Conservation (phyloP, 1,140 invertebrate genomes). For the Drosophila biarmipes region DNA sequence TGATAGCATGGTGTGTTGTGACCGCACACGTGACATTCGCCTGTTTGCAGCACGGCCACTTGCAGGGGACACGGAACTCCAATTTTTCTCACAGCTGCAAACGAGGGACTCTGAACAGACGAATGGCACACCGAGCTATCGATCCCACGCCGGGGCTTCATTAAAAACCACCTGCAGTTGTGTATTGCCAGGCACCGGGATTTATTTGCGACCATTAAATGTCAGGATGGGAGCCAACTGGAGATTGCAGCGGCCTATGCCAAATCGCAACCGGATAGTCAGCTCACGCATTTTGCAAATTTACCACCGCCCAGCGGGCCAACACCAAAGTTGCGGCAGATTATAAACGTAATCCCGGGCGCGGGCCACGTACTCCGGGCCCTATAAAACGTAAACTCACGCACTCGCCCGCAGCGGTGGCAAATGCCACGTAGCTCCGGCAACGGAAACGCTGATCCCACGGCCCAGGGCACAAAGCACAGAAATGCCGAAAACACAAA, state of each 20-base stretch:
- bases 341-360: conserved; percentile 71
- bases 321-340: conserved; percentile 51
- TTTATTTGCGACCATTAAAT: conserved; percentile 42
- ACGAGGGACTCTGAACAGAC: not conserved
- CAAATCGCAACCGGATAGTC: conserved; percentile 59
- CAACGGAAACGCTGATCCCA: conserved; percentile 9
- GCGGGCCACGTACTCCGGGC: conserved; percentile 63
- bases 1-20: conserved; percentile 46
- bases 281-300: conserved; percentile 80
- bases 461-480: conserved; percentile 4
- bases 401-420: conserved; percentile 58
- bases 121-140: not conserved
- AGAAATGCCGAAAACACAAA: conserved; percentile 19
- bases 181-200: conserved; percentile 13
- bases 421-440: conserved; percentile 44
- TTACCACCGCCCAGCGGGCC: conserved; percentile 66
- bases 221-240: not conserved
- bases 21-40: conserved; percentile 14
- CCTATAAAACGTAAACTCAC: conserved; percentile 77
- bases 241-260: conserved; percentile 30
- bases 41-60: not conserved
- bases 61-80: not conserved
- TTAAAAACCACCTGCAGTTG: conserved; percentile 36
- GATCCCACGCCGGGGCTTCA: conserved; percentile 1
- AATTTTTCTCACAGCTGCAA: not conserved